Evolutionary conservation across 1,140 invertebrate species (phyloP).

Genomic region (Pinna nobilis): DNA sequence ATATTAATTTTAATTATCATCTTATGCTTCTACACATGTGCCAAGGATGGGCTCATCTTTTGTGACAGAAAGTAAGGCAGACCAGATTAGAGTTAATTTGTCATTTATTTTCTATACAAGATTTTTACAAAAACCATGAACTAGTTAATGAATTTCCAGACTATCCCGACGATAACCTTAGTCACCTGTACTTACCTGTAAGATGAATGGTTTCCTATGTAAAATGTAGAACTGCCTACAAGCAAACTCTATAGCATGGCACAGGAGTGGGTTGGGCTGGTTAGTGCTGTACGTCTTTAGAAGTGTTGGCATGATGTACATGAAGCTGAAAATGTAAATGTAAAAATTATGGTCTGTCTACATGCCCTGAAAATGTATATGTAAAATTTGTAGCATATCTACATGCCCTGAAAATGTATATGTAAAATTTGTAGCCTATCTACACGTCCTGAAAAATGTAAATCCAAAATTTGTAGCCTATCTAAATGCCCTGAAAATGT

Average conservation of each 20-base stretch:
- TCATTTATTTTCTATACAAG: too few species aligned
- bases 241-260: slow-evolving; percentile 96
- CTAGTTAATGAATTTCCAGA: too few species aligned
- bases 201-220: slow-evolving; percentile 98
- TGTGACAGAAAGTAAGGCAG: too few species aligned
- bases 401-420: too few species aligned
- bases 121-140: too few species aligned
- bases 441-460: too few species aligned
- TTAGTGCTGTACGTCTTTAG: slow-evolving; percentile 98
- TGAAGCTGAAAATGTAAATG: slow-evolving; percentile 80
- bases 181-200: slow-evolving; percentile 79
- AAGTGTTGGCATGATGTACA: slow-evolving; percentile 97
- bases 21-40: neutral
- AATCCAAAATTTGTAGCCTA: too few species aligned
- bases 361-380: neutral
- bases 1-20: neutral
- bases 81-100: too few species aligned
- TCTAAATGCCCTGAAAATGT: too few species aligned
- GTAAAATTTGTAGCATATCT: neutral
- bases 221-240: slow-evolving; percentile 99
- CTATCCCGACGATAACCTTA: too few species aligned
- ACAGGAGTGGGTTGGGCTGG: slow-evolving; percentile 93
- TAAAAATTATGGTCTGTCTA: neutral
- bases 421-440: too few species aligned
- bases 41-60: neutral